phyloP scores from a whole-genome alignment of 2,888 invertebrate species.

The Julus scandinavius region DNA sequence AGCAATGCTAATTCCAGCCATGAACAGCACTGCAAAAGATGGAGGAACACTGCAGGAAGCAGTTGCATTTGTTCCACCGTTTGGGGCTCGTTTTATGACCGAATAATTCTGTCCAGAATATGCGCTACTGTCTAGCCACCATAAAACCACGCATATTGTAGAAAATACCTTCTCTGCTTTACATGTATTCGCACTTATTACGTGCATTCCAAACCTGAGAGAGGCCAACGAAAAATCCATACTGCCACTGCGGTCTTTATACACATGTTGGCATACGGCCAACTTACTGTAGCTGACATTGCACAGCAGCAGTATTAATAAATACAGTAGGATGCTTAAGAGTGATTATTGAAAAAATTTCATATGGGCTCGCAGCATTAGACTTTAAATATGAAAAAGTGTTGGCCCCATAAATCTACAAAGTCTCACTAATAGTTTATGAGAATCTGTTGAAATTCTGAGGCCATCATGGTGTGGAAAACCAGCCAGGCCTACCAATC shows the following conservation, averaged over 20 bases:
- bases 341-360: too few relatives aligned
- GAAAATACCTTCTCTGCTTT: background rate
- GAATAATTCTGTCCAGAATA: background rate
- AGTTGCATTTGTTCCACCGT: background rate
- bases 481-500: background rate
- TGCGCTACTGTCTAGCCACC: conserved; percentile 9
- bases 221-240: background rate
- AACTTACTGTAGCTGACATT: background rate
- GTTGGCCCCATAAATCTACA: too few relatives aligned
- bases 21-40: conserved; percentile 1
- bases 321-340: too few relatives aligned
- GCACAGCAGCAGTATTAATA: too few relatives aligned
- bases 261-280: background rate
- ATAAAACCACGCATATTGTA: background rate
- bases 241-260: too few relatives aligned
- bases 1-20: conserved; percentile 24
- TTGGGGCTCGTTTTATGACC: background rate
- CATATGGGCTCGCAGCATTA: too few relatives aligned
- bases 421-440: too few relatives aligned
- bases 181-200: background rate
- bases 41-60: conserved; percentile 22
- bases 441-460: too few relatives aligned
- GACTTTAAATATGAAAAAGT: too few relatives aligned
- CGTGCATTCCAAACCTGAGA: background rate
- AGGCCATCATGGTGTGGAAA: background rate